Evolutionary conservation across 2,113 vertebrate species (phyloP), one percentile per base, ranked within the genome.

Genomic region (Gobiocypris rarus): DNA sequence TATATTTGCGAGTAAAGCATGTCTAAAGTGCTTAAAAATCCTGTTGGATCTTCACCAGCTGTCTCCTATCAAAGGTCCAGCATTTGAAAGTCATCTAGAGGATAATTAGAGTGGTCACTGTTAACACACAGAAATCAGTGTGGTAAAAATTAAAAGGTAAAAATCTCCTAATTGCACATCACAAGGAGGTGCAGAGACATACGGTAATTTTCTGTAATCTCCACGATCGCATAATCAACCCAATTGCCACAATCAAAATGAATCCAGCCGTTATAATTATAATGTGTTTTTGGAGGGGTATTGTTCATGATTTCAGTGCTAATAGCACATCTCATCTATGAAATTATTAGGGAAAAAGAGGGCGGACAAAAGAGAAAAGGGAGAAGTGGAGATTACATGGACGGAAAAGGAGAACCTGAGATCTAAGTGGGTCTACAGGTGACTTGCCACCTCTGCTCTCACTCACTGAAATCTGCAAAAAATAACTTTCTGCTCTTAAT

Each of bases 191-290:
- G 63, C 48, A 59, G 56, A 76, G 81, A 56, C 75, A 58, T 65
- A 52, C 69, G 7, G 67, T 41, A 71, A 58, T 67, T 83, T 70
- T 45, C 75, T 52, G 58, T 83, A 85, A 87, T 87, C 86, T 83
- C 76, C 34, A 58, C 54, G 28, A 87, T 87, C 69, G 52, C 75
- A 71, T 83, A 83, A 87, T 87, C 86, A 87, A 52, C 81, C 58
- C 69, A n/a, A 70, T 65, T 85, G 75, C 75, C 61, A 70, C 81
- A 87, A 87, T 87, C 81, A 87, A 59, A 75, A 83, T 26, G 19
- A 83, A 59, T 69, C 81, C 86, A 75, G 56, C 83, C 52, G 84
- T 83, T 85, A 75, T 85, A 87, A 87, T 87, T 85, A 80, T 45
- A 5, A 80, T 43, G 81, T 77, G 50, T 83, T 85, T 59, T 83